These are phyloP conservation scores for Germaria angustata DNA, from an alignment of 2,888 invertebrate species.

Conservation along the genomic window DNA sequence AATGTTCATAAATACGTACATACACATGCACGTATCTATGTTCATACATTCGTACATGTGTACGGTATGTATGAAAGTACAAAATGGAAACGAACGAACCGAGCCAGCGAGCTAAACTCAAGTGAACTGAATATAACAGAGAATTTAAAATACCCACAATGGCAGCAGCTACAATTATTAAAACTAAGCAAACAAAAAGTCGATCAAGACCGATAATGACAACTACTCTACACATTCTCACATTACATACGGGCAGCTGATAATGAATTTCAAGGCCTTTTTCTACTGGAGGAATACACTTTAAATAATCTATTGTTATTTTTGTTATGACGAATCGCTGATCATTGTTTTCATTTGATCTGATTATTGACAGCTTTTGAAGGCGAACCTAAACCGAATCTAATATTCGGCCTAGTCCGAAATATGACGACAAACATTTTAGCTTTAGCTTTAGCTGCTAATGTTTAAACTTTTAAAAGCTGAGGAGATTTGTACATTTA, in stretches of 20 bases:
- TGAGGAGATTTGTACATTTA: too few species aligned
- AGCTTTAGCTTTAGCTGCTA: too few species aligned
- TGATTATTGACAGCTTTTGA: too few species aligned
- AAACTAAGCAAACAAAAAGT: constrained; percentile 32
- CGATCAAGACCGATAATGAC: constrained; percentile 36
- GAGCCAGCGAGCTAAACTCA: constrained; percentile 61
- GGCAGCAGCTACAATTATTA: constrained; percentile 26
- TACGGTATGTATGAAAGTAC: background rate
- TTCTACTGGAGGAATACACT: background rate
- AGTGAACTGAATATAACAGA: constrained; percentile 60
- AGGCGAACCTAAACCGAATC: too few species aligned
- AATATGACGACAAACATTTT: too few species aligned
- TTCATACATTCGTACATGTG: background rate
- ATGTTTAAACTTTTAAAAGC: too few species aligned
- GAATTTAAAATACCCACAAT: constrained; percentile 39
- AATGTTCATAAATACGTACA: background rate
- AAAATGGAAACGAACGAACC: constrained; percentile 55
- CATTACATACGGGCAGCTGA: background rate
- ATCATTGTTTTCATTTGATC: too few species aligned
- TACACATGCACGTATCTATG: background rate
- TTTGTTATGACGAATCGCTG: too few species aligned
- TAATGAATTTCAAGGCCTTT: background rate
- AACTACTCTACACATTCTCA: constrained; percentile 22
- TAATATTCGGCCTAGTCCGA: too few species aligned
- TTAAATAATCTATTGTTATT: background rate